Conservation (phyloP, 2,888 invertebrate genomes). For the Dicyrtomina minuta region DNA sequence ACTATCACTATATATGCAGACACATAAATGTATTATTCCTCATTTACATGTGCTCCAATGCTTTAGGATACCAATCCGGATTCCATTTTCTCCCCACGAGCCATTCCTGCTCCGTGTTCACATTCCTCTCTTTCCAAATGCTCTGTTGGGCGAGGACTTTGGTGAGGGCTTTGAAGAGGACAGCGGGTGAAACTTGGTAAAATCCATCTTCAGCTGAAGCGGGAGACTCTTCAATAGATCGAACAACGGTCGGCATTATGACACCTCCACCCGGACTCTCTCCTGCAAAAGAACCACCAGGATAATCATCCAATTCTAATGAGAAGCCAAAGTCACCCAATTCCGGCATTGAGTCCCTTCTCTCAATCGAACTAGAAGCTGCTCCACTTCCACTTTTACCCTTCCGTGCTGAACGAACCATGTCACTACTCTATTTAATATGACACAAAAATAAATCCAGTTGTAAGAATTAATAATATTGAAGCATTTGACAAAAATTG, state of each 20-base stretch:
- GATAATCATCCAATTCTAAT: background rate
- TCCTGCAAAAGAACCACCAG: constrained; percentile 6
- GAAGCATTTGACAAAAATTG: no score
- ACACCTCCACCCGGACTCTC: background rate
- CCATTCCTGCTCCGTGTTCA: constrained; percentile 44
- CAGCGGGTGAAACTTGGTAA: constrained; percentile 42
- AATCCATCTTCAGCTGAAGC: constrained; percentile 39
- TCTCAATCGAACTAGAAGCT: background rate
- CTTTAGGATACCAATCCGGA: constrained; percentile 43
- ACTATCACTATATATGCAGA: no score
- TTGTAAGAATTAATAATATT: no score
- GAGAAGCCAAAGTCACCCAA: background rate
- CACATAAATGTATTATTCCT: background rate
- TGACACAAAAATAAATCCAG: no score
- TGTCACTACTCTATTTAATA: no score
- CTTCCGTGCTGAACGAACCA: no score
- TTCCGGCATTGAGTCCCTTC: no score
- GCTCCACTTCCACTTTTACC: no score
- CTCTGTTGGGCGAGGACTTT: constrained; percentile 28
- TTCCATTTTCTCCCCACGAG: constrained; percentile 49
- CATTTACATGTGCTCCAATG: background rate
- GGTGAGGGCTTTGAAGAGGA: constrained; percentile 40
- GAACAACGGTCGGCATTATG: background rate
- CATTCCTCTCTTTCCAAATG: constrained; percentile 34
- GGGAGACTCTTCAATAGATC: constrained; percentile 23